Conservation (phyloP, 2,113 vertebrate genomes). For the Proterorhinus semilunaris region DNA sequence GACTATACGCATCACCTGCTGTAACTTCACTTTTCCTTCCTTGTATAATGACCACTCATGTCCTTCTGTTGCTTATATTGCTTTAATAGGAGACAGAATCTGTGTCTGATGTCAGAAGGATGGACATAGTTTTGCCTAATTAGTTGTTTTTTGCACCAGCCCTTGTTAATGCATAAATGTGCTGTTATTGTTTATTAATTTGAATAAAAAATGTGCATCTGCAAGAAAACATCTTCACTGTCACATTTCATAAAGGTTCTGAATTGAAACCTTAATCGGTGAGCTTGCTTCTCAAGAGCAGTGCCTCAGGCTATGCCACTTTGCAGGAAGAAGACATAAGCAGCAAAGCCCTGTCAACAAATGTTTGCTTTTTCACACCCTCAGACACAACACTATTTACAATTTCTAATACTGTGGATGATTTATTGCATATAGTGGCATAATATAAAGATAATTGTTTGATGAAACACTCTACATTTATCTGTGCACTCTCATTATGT, state of each 20-base stretch:
- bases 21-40: too few species aligned
- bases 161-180: too few species aligned
- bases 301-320: background rate
- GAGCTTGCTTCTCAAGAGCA: background rate
- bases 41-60: too few species aligned
- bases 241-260: background rate
- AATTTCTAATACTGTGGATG: background rate
- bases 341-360: background rate
- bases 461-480: slow-evolving; percentile 5
- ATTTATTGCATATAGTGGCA: background rate
- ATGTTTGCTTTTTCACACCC: background rate
- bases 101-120: too few species aligned
- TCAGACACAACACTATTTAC: background rate
- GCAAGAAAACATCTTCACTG: background rate
- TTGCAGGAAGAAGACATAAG: background rate
- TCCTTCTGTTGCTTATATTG: too few species aligned
- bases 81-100: too few species aligned
- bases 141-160: too few species aligned
- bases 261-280: slow-evolving; percentile 2
- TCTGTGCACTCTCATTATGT: slow-evolving; percentile 12
- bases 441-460: slow-evolving; percentile 8
- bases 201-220: background rate
- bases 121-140: too few species aligned
- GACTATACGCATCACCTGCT: too few species aligned
- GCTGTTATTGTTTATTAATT: too few species aligned